Conservation (phyloP, 2,113 vertebrate species). For the Zapornia atra region DNA sequence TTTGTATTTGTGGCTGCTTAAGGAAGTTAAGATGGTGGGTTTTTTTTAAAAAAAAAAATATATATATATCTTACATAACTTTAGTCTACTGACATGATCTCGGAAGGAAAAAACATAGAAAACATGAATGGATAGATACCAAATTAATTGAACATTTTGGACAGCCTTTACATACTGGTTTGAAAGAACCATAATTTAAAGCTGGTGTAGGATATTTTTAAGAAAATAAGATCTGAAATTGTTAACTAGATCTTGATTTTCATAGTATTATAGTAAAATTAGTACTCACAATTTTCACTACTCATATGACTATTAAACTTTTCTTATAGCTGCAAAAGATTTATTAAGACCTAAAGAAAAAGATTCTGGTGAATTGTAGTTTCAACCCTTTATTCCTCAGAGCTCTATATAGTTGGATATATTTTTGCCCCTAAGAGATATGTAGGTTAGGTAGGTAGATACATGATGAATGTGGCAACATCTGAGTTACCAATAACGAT, state of each 20-base stretch:
- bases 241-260: not conserved
- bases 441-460: too few relatives aligned
- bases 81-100: conserved; percentile 29
- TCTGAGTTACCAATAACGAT: not conserved
- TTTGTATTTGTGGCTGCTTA: conserved; percentile 9
- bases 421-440: not conserved
- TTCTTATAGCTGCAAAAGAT: not conserved
- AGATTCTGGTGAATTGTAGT: not conserved
- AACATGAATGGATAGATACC: not conserved
- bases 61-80: not conserved
- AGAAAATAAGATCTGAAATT: not conserved
- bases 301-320: not conserved
- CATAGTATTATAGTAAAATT: not conserved
- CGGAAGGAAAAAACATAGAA: conserved; percentile 4
- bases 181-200: not conserved
- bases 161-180: not conserved
- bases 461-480: not conserved
- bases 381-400: not conserved
- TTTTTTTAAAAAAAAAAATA: not conserved
- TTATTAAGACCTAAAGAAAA: not conserved
- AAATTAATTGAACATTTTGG: not conserved
- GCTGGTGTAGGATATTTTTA: not conserved
- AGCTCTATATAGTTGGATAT: not conserved
- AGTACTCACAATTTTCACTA: not conserved
- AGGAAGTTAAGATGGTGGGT: not conserved